phyloP scores from a whole-genome alignment of 2,888 invertebrate genomes.

The Heteromurus nitidus region DNA sequence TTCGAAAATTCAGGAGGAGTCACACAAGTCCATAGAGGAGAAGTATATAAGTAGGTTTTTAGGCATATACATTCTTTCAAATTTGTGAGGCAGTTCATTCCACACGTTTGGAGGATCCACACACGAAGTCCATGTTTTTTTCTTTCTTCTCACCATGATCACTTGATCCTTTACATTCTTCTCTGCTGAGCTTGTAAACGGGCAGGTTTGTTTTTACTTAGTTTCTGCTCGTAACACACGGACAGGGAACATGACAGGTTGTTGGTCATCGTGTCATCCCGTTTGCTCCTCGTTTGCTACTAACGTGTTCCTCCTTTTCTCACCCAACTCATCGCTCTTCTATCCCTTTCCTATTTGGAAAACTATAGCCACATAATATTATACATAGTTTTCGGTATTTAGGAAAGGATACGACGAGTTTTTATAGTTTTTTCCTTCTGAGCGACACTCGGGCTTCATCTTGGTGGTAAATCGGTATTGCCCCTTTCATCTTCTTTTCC shows the following conservation, averaged over 20 bases:
- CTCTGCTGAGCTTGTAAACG: too few species aligned
- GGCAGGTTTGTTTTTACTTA: too few species aligned
- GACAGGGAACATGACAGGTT: conserved; percentile 49
- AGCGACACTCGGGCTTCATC: background rate
- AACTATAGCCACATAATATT: too few species aligned
- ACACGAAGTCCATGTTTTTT: background rate
- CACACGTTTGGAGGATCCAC: too few species aligned
- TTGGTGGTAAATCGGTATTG: conserved; percentile 39
- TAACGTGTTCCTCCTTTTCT: background rate
- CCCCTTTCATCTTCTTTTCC: conserved; percentile 50
- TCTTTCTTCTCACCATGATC: background rate
- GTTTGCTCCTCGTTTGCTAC: conserved; percentile 12
- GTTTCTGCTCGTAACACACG: background rate
- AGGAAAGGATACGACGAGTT: too few species aligned
- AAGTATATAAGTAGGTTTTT: too few species aligned
- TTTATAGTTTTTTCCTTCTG: background rate
- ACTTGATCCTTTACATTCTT: background rate
- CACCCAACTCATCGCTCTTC: too few species aligned
- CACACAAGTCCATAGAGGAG: too few species aligned
- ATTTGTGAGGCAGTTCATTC: too few species aligned
- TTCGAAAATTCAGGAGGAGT: too few species aligned
- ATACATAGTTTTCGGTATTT: too few species aligned
- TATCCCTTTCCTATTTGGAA: background rate
- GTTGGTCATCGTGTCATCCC: conserved; percentile 57
- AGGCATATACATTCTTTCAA: too few species aligned